Evolutionary conservation across 2,888 invertebrate species (phyloP), one percentile per base, ranked within the genome.

Genomic region (Cenopis cana): DNA sequence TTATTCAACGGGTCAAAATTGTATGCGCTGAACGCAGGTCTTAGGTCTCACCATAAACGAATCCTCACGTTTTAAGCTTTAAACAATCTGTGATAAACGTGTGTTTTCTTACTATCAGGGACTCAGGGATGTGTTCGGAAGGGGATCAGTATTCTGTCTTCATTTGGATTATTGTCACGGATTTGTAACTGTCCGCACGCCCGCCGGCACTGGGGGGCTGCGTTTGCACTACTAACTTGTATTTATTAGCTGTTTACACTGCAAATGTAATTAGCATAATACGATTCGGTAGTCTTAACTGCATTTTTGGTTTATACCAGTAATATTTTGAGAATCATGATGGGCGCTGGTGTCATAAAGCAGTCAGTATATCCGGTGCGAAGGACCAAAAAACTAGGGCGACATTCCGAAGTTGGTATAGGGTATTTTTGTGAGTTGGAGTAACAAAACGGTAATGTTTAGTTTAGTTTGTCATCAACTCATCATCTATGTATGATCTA

Each of bases 151-250:
- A 78, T 83, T 77, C 76, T 67, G 76, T 82, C 78, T 83, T 77
- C 76, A 82, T 89, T 89, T 82, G 74, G 75, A 82, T 73, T 77
- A 81, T 78, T 82, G 82, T 80, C 83, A 81, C 81, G 78, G 75
- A 87, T 90, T 87, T 85, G 83, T 89, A 77, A 83, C 78, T 83
- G 86, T 85, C 85, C 79, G 77, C 86, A 84, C 85, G 80, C 81
- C 87, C 81, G 57, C 73, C 64, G 81, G 89, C 81, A 54, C 11
- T 67, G 74, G 81, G 81, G 80, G 64, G 68, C 52, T 24, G 17
- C 81, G 72, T 85, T 83, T 83, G 75, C 69, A 69, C 78, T 74
- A 73, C 75, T 78, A 73, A 81, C 79, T 79, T 75, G 74, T 75
- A 69, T 68, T 69, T 65, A 74, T 66, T 60, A 59, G 46, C 65